Conservation (phyloP, 2,797 vertebrate genomes). For the Ibycter americanus region DNA sequence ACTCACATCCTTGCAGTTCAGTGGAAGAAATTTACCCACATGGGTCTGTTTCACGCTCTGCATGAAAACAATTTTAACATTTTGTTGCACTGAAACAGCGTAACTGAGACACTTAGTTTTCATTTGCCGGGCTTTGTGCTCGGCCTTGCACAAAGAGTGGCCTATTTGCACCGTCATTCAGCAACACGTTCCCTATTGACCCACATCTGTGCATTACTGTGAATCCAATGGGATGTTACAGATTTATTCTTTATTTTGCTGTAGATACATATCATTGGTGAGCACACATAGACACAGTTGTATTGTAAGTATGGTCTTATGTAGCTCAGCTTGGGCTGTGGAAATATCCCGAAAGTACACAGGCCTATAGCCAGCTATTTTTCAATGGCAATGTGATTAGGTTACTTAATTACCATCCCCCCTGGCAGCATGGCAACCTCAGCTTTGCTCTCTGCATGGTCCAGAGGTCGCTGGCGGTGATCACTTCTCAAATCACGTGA, state of each 20-base stretch:
- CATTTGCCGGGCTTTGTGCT: background rate
- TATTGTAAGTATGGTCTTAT: constrained; percentile 50
- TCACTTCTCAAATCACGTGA: accelerated
- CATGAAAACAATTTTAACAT: background rate
- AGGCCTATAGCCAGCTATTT: background rate
- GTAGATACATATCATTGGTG: constrained; percentile 72
- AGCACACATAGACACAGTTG: constrained; percentile 73
- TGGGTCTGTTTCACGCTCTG: background rate
- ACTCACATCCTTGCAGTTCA: background rate
- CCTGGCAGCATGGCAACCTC: background rate
- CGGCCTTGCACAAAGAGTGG: accelerated
- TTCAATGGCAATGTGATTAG: background rate
- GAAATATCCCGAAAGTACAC: background rate
- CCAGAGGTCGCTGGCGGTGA: accelerated
- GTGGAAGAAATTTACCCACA: background rate
- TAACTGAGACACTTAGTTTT: background rate
- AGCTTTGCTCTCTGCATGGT: background rate
- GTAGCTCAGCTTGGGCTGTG: background rate
- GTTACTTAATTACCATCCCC: background rate
- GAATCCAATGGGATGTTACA: background rate
- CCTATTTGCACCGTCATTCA: background rate
- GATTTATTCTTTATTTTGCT: background rate
- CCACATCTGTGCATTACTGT: background rate
- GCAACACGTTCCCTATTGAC: accelerated
- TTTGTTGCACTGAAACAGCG: background rate